A percentile compares a stretch with the other conserved stretches of the same genome.
These are phyloP conservation scores for Sebastolobus alascanus DNA, from an alignment of 2,797 vertebrate species.

Conservation along the genomic window DNA sequence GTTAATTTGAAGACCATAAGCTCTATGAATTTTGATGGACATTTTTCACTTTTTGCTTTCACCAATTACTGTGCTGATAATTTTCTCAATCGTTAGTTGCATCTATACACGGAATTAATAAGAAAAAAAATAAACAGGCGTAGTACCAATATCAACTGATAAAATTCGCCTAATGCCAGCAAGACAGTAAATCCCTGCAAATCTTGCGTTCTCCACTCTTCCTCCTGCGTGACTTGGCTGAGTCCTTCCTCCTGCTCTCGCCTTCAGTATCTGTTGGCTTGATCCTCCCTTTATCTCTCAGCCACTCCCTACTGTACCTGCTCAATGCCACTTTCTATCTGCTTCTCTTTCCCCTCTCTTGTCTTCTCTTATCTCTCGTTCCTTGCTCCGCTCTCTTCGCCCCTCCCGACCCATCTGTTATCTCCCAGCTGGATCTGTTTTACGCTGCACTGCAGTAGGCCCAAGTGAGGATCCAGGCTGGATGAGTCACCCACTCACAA, in stretches of 20 bases:
- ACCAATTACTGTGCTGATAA: no score
- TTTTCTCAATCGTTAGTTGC: neutral
- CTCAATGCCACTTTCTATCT: conserved; percentile 32
- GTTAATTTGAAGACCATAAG: neutral
- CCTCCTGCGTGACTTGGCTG: conserved; percentile 24
- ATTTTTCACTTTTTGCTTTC: neutral
- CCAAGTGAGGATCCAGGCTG: conserved; percentile 63
- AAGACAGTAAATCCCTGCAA: conserved; percentile 27
- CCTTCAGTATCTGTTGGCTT: conserved; percentile 28
- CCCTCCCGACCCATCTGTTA: conserved; percentile 71
- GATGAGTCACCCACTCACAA: conserved; percentile 81
- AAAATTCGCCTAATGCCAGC: conserved; percentile 8
- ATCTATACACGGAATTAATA: neutral
- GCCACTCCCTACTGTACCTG: conserved; percentile 29
- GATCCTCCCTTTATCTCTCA: conserved; percentile 20
- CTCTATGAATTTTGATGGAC: neutral
- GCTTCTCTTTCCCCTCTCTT: conserved; percentile 6
- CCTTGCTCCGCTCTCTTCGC: conserved; percentile 39
- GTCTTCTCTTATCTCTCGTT: conserved; percentile 32
- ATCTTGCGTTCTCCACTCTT: conserved; percentile 8
- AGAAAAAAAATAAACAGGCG: neutral
- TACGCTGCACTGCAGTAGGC: conserved; percentile 78
- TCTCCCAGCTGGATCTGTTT: conserved; percentile 79
- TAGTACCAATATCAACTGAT: neutral
- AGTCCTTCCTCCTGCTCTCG: conserved; percentile 10